Evolutionary conservation across 1,140 invertebrate genomes (phyloP), one percentile per base, ranked within the genome.

Genomic region (Drosophila burlai): DNA sequence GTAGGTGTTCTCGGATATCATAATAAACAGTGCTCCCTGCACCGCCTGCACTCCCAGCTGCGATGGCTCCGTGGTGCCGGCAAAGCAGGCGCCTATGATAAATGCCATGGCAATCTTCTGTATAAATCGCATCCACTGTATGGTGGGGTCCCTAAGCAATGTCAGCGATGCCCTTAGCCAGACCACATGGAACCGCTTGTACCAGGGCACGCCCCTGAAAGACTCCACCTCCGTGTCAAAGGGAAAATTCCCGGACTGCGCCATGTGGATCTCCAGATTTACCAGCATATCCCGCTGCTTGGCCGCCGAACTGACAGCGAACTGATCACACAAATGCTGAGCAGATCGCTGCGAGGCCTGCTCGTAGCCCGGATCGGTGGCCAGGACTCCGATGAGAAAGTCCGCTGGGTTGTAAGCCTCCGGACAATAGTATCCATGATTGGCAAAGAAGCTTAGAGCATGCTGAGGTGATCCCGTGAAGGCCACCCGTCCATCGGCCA

Each of bases 331-430:
- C 52, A 98, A 94, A 78, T 94, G 95, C 80, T 95, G 95, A 6
- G 96, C 95, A 2, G 95, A 94, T 72, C 94, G 94, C 43, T 95
- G 93, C 11, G 95, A 95, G 2, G 94, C 95, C 5, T 95, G 94
- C 90, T 97, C 96, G 45, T 95, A 95, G 2, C 96, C 97, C 0
- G 97, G 96, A 46, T 96, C 95, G 2, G 97, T 95, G 6, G 98
- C 97, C 60, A 99, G 86, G 1, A 96, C 97, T 62, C 96, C 95
- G 60, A 99, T 97, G 77, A 98, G 96, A 93, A 97, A 98, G 92
- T 99, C 98, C 0, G 98, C 98, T 1, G 98, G 97, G 92, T 99
- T 99, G 92, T 97, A 99, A 62, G 97, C 97, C 9, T 94, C 93
- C 0, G 96, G 96, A 85, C 97, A 98, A 8, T 94, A 93, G 93